phyloP scores from a whole-genome alignment of 2,797 vertebrate species.

The Callimico goeldii region DNA sequence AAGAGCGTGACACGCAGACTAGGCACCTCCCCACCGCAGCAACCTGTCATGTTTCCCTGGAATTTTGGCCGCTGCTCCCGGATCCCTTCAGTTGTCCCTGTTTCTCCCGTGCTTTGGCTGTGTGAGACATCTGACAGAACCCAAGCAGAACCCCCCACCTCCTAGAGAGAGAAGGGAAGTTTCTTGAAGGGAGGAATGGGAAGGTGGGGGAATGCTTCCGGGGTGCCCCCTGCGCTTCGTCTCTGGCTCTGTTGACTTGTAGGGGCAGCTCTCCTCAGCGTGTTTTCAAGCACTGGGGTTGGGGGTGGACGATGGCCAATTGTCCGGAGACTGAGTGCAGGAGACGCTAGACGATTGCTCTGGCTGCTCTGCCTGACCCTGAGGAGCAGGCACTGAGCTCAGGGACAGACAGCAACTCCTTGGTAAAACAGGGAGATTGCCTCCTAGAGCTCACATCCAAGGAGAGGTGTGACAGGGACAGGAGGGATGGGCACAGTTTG shows the following conservation, averaged over 20 bases:
- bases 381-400: not conserved
- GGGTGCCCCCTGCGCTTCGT: not conserved
- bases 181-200: not conserved
- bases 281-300: not conserved
- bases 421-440: not conserved
- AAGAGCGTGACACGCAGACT: not conserved
- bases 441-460: not conserved
- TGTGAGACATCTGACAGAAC: not conserved
- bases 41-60: not conserved
- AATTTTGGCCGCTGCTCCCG: not conserved
- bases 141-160: not conserved
- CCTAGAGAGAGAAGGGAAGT: not conserved
- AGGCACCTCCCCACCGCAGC: not conserved
- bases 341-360: not conserved
- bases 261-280: not conserved
- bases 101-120: not conserved
- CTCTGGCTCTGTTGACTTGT: not conserved
- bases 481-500: not conserved
- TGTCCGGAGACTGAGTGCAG: accelerated
- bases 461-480: not conserved
- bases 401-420: not conserved
- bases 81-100: not conserved
- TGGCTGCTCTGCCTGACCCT: not conserved
- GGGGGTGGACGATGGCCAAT: not conserved
- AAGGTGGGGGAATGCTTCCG: not conserved